Base-by-base conservation (phyloP, 2,113 vertebrate genomes). In the Zootoca vivipara region DNA sequence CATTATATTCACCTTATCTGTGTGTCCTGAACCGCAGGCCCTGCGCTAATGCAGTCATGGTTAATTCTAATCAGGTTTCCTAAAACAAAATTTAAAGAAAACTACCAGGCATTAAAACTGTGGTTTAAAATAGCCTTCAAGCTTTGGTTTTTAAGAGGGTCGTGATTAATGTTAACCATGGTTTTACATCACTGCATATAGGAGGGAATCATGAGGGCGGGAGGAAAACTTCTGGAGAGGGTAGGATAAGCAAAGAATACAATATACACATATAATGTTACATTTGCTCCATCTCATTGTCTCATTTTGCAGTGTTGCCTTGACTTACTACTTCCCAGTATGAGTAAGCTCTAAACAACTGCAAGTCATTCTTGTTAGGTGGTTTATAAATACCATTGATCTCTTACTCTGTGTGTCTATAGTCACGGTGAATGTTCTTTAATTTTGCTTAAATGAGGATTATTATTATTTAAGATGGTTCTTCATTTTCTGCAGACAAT, bases 401-500 rank as follows among this genome's bases (percentile, higher is more conserved):
- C 7, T 85, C 1, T 22, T 62, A 3, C 46, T 30, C 77, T 38
- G 67, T 82, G 8, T 1, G 0, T 28, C 72, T 52, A 7, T 38
- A 75, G 7, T 78, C 67, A 70, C 12, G 85, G 15, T 38, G 16
- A 89, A 62, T 85, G 33, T 38, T 70, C 64, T 85, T 89, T 2
- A 65, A 87, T 89, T 93, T 83, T 13, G 22, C 90, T 10, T 58
- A 70, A 22, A 89, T 65, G 18, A 72, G 81, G 30, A 24, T 64
- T 35, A 9, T 10, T 2, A 9, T 10, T 24, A 20, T 85, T 9
- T 42, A 91, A 3, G 0, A 35, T 90, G 2, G 26, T 35, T 74
- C 1, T 30, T 64, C 9, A 75, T 69, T 35, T 93, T 91, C 90
- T 90, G 35, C 96, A 99, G 99, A 99, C 95, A 99, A 99, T 52